Percentiles rank a stretch among this genome's conserved stretches.
These are phyloP conservation scores for Meteorus cinctellus DNA, from an alignment of 2,888 invertebrate genomes.

Conservation along the genomic window DNA sequence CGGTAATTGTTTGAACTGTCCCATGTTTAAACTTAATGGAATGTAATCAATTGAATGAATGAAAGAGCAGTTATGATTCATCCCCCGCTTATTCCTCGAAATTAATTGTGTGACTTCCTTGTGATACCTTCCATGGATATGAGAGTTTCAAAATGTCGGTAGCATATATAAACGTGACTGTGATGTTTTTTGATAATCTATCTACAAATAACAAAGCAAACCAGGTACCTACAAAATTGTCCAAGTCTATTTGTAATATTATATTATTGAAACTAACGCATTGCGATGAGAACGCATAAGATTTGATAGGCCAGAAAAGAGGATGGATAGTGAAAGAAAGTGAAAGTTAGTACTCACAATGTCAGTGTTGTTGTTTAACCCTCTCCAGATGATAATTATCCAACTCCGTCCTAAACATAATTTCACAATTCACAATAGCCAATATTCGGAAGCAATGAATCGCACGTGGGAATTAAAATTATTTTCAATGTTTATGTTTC, in stretches of 20 bases:
- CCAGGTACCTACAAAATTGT: constrained; percentile 23
- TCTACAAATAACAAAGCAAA: constrained; percentile 51
- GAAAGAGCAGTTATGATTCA: neutral
- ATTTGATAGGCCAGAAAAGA: neutral
- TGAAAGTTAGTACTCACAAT: neutral
- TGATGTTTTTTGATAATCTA: constrained; percentile 68
- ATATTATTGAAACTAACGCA: constrained; percentile 3
- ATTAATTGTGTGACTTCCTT: constrained; percentile 26
- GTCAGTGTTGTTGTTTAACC: neutral
- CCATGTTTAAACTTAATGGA: neutral
- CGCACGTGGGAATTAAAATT: neutral
- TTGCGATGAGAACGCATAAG: neutral
- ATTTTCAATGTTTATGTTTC: neutral
- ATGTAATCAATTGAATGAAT: constrained; percentile 1
- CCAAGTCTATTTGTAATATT: constrained; percentile 11
- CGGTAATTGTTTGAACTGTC: neutral
- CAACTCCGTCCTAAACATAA: constrained; percentile 21
- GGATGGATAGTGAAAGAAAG: neutral
- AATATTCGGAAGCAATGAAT: neutral
- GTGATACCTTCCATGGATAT: constrained; percentile 2
- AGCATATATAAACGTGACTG: constrained; percentile 59
- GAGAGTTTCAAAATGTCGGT: constrained; percentile 24
- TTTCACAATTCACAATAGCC: neutral
- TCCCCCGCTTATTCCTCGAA: neutral
- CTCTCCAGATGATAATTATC: constrained; percentile 16